These are phyloP conservation scores for Gymnoscelis rufifasciata DNA, from an alignment of 2,888 invertebrate genomes.

Conservation along the genomic window DNA sequence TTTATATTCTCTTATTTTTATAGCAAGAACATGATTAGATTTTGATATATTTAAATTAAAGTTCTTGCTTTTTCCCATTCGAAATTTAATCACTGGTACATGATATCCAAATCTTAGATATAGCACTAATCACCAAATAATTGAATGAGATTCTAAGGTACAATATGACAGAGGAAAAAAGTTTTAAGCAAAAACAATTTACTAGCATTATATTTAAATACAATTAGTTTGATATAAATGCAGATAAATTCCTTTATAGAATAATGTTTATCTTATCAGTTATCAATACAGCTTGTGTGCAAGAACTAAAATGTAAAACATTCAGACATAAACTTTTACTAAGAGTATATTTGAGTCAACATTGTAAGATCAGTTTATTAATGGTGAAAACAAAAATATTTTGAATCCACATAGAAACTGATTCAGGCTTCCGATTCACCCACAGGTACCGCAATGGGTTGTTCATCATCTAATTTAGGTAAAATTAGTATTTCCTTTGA, in stretches of 20 bases:
- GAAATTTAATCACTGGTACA: too few species aligned
- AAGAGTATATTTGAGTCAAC: slow-evolving; percentile 20
- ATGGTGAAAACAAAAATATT: slow-evolving; percentile 24
- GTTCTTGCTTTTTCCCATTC: too few species aligned
- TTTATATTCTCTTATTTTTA: too few species aligned
- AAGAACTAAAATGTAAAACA: slow-evolving; percentile 8
- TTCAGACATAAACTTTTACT: slow-evolving; percentile 6
- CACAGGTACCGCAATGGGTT: slow-evolving; percentile 73
- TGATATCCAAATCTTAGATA: too few species aligned
- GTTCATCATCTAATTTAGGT: slow-evolving; percentile 93
- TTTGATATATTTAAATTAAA: too few species aligned
- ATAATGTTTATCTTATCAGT: too few species aligned
- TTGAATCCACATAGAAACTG: slow-evolving; percentile 29
- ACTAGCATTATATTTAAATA: not conserved
- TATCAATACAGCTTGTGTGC: not conserved
- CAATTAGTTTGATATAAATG: not conserved
- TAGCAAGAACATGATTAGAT: too few species aligned
- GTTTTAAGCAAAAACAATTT: not conserved
- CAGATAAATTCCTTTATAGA: not conserved
- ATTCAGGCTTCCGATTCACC: slow-evolving; percentile 75
- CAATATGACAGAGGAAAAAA: not conserved
- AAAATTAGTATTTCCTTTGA: slow-evolving; percentile 99
- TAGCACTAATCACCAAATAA: too few species aligned
- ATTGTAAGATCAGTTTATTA: slow-evolving; percentile 14
- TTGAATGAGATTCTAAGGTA: too few species aligned